Evolutionary conservation across 2,888 invertebrate genomes (phyloP), one percentile per base, ranked within the genome.

Genomic region (Noctua janthe): DNA sequence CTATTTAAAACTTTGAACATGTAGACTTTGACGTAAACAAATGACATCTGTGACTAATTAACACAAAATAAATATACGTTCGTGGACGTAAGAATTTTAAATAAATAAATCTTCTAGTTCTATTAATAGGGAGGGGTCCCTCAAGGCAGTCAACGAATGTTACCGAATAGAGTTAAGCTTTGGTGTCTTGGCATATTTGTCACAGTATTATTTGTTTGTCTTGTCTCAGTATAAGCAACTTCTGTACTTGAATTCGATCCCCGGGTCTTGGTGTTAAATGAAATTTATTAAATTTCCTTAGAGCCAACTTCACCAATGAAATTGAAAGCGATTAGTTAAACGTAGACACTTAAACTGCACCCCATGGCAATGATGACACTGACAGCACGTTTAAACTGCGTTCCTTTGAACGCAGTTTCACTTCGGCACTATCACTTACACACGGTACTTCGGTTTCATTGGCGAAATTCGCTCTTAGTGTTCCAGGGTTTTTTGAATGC

Each of bases 1-100:
- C 69, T n/a, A 29, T 69, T 47, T 47, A 15, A 69, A 69, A 69
- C 69, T 47, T 47, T 47, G 17, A 47, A 69, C n/a, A 47, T 47
- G 69, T n/a, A 69, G 10, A 23, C 11, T 74, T 29, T 71, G 56
- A 71, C 83, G 29, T 82, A 39, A 39, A 86, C 77, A 64, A 78
- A 71, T 83, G 87, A 78, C 87, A 84, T 78, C 84, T 87, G 84
- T 56, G 54, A 51, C 78, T 83, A 83, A 83, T 87, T 87, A 62
- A 56, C 73, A 71, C 51, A 71, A 86, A 86, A 86, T 74, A 81
- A 81, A 74, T 76, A 70, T 47, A 59, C 54, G n/a, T 71, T 67
- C 23, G 49, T 67, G 66, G 64, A 82, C 43, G 74, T 64, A 39
- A 3, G 70, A 86, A 66, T 66, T 69, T 66, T 10, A 83, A 86